These are phyloP conservation scores for Paralichthys olivaceus DNA, from an alignment of 2,113 vertebrate genomes.

Conservation along the genomic window DNA sequence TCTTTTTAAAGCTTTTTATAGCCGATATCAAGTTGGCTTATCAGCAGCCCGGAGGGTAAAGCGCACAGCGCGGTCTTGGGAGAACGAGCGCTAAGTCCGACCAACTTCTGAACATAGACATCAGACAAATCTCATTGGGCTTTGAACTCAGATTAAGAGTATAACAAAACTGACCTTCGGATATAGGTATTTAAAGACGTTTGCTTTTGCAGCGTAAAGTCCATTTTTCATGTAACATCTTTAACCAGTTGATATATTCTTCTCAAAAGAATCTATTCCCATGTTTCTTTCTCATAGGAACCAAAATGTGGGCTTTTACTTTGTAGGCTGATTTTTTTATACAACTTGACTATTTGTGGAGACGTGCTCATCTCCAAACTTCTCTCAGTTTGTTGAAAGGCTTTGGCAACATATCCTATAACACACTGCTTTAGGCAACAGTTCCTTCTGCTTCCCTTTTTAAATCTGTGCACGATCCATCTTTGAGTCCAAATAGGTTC, in stretches of 20 bases:
- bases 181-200: neutral
- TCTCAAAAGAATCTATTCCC: neutral
- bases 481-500: constrained; percentile 33
- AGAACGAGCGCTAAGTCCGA: constrained; percentile 7
- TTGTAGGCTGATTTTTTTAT: constrained; percentile 13
- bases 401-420: constrained; percentile 8
- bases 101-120: constrained; percentile 4
- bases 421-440: neutral
- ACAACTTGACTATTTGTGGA: constrained; percentile 8
- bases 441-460: constrained; percentile 23
- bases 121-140: constrained; percentile 19
- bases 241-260: neutral
- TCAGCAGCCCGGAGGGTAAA: constrained; percentile 31
- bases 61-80: neutral
- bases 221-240: constrained; percentile 1
- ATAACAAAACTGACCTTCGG: constrained; percentile 5
- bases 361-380: constrained; percentile 9
- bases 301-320: constrained; percentile 4
- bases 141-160: constrained; percentile 36
- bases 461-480: constrained; percentile 18
- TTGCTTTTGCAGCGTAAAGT: neutral
- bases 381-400: constrained; percentile 21
- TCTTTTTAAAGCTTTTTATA: constrained; percentile 45
- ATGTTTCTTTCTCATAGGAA: neutral
- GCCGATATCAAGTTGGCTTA: constrained; percentile 38